These are phyloP conservation scores for Phylloscopus trochiloides DNA, from an alignment of 2,113 vertebrate species.

Conservation along the genomic window DNA sequence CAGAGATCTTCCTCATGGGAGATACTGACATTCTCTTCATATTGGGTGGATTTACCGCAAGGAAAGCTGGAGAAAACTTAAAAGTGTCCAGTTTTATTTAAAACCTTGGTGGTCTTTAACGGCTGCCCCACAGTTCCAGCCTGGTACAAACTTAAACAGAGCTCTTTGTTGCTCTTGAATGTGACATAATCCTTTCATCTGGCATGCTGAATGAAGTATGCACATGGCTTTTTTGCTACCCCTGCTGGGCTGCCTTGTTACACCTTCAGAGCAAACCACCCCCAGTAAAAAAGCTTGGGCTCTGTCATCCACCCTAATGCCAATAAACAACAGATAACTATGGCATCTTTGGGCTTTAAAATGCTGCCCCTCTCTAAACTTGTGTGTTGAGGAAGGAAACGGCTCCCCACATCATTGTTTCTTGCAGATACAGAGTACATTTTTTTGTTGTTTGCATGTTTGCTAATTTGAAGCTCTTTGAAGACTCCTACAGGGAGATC, in stretches of 20 bases:
- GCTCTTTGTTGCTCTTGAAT: slow-evolving; percentile 72
- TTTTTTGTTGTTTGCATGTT: slow-evolving; percentile 67
- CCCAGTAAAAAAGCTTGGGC: slow-evolving; percentile 25
- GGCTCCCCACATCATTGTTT: slow-evolving; percentile 39
- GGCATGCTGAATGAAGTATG: slow-evolving; percentile 64
- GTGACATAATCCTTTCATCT: slow-evolving; percentile 74
- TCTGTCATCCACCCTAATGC: slow-evolving; percentile 52
- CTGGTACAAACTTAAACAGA: slow-evolving; percentile 72
- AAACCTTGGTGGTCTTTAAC: slow-evolving; percentile 68
- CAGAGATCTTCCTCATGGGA: not conserved
- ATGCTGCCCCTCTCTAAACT: slow-evolving; percentile 45
- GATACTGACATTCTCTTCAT: slow-evolving; percentile 26
- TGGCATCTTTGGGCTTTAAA: slow-evolving; percentile 52
- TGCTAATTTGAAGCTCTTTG: slow-evolving; percentile 70
- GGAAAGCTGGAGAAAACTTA: slow-evolving; percentile 47
- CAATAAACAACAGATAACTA: slow-evolving; percentile 60
- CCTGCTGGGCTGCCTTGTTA: slow-evolving; percentile 69
- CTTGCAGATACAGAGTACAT: slow-evolving; percentile 35
- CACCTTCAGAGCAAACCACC: slow-evolving; percentile 64
- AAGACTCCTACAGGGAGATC: slow-evolving; percentile 67
- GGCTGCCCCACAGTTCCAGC: slow-evolving; percentile 57
- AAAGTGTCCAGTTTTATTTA: slow-evolving; percentile 66
- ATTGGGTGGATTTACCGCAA: slow-evolving; percentile 10
- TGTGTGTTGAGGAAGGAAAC: slow-evolving; percentile 56
- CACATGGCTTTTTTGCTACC: slow-evolving; percentile 66